Evolutionary conservation across 2,113 vertebrate species (phyloP), one percentile per base, ranked within the genome.

Genomic region (Triplophysa tibetana): DNA sequence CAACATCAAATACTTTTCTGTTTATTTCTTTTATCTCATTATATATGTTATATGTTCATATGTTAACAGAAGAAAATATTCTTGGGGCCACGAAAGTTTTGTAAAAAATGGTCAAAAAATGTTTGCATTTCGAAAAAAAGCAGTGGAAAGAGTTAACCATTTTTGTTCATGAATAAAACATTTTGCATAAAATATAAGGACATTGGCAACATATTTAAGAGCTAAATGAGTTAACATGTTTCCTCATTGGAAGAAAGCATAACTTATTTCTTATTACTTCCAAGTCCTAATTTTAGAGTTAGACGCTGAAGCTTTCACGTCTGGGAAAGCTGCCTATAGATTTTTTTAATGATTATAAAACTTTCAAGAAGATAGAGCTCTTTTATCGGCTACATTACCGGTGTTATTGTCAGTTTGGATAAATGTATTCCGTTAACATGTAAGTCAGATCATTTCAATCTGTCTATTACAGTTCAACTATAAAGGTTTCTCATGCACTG

Each of bases 401-500:
- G n/a, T 58, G 54, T 58, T 58, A 58, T 58, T 58, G 54, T 21
- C 54, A 58, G 19, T 9, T 16, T 21, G n/a, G 54, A 58, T 10
- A 58, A 58, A 58, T 58, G 19, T 58, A 11, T 21, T 58, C n/a
- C n/a, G 4, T 62, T 62, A 48, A 62, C 9, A 48, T 14, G 41
- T 14, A 26, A 48, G 58, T 63, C 58, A 60, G 41, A 75, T 48
- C 26, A 50, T 26, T 75, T 21, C 73, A 75, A 58, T 63, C 41
- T 58, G 16, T 52, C 50, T 52, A 17, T 52, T 61, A 13, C 41
- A 26, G 38, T 48, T 38, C 33, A 38, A 38, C 45, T 48, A 41
- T 58, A 21, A 58, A 72, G n/a, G 33, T 74, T 60, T 61, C 70
- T 61, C 19, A 23, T 75, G 73, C 8, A 13, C 41, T 17, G 7